These are phyloP conservation scores for Agrochola lota DNA, from an alignment of 2,888 invertebrate genomes.

Conservation along the genomic window DNA sequence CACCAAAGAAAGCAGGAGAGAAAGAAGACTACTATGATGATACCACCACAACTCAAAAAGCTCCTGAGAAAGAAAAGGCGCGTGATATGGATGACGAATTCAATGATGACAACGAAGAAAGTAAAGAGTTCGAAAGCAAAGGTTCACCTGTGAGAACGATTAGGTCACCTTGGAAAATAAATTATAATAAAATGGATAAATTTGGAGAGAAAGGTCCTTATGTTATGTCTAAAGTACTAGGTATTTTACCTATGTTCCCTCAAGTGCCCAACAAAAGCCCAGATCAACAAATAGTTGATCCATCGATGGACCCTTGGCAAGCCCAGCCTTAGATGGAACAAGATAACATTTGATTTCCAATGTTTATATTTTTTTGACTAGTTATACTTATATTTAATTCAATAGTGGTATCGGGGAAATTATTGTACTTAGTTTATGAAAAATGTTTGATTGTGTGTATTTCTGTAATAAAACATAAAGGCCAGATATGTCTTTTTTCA, in stretches of 20 bases:
- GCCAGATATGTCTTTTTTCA: not conserved
- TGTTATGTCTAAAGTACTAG: conserved; percentile 70
- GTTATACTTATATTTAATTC: conserved; percentile 20
- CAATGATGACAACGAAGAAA: conserved; percentile 74
- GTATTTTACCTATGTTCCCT: conserved; percentile 79
- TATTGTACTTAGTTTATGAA: conserved; percentile 16
- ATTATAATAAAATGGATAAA: conserved; percentile 69
- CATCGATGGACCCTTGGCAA: conserved; percentile 20
- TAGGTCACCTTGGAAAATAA: conserved; percentile 75
- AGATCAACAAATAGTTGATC: not conserved
- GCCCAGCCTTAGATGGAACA: not conserved
- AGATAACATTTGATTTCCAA: conserved; percentile 1
- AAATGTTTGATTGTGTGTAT: conserved; percentile 14
- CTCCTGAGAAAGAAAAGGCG: conserved; percentile 59
- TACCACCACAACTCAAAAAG: conserved; percentile 62
- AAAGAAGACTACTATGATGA: conserved; percentile 79
- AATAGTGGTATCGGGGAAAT: conserved; percentile 16
- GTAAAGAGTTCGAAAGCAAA: conserved; percentile 70
- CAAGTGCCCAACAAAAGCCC: conserved; percentile 62
- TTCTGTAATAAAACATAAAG: conserved; percentile 44
- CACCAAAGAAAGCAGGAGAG: conserved; percentile 63
- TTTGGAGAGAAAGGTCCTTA: conserved; percentile 69
- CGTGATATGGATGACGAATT: conserved; percentile 69
- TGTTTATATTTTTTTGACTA: conserved; percentile 31
- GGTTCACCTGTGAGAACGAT: conserved; percentile 64